Base-by-base conservation (phyloP, 2,797 vertebrate species). In the Oreochromis mossambicus region DNA sequence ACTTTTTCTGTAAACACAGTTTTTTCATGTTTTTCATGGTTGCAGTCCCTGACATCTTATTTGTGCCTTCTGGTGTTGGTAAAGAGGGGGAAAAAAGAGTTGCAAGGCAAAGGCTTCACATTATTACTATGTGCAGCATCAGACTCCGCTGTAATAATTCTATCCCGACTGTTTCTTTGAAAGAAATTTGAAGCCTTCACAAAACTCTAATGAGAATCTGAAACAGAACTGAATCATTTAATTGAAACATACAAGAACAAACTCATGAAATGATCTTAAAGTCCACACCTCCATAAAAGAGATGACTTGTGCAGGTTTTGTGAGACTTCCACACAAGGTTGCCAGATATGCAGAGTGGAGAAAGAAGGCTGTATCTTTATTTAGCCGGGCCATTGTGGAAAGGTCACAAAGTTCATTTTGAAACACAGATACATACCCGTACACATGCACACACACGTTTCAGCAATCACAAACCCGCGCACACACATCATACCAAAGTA, bases 51-150 rank as follows among this genome's bases (percentile, higher is more conserved):
- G 81, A 83, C 12, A 34, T 78, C 81, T 92, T 91, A 91, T 63
- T 90, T 92, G 89, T 92, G 89, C 91, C 90, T 92, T 78, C 89
- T 92, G 89, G 90, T 93, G 86, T 91, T 87, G 54, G 86, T 82
- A 76, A 84, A 86, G 80, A 83, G 41, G 82, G 80, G 12, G 12
- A 12, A 36, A 12, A 61, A 61, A 61, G 54, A 90, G 86, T 52
- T 6, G n/a, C 85, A 85, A 89, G 78, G 79, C 76, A 84, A 88
- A 88, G 86, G 85, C 83, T 84, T 92, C 86, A 91, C 81, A 85
- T 90, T 85, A 90, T 92, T 88, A 93, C 93, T 86, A 86, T 61
- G 73, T 56, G 79, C 41, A 34, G 84, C 88, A 83, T 83, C 85
- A 76, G 55, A 63, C 85, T 80, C 41, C 8, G 29, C 81, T 85